Conservation (phyloP, 1,140 invertebrate genomes). For the Drosophila equinoxialis region DNA sequence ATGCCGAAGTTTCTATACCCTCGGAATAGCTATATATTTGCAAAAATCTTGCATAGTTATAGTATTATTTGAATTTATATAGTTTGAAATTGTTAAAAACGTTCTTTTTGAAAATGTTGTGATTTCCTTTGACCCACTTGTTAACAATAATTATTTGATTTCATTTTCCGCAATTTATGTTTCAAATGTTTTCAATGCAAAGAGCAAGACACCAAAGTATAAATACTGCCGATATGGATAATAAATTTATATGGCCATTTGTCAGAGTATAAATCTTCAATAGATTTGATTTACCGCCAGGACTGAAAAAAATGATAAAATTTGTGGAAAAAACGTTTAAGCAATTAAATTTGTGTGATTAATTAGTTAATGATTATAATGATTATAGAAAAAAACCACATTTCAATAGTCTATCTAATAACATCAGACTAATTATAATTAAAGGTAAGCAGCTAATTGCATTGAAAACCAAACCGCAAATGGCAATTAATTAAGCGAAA, state of each 20-base stretch:
- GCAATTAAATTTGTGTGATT: conserved; percentile 25
- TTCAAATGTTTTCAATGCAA: no score
- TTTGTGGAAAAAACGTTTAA: conserved; percentile 7
- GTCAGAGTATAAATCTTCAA: not conserved
- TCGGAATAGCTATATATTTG: no score
- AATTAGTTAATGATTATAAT: conserved; percentile 65
- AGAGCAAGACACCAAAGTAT: no score
- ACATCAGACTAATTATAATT: conserved; percentile 73
- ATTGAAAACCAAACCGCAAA: conserved; percentile 57
- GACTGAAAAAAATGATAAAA: not conserved
- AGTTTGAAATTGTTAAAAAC: no score
- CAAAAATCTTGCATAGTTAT: no score
- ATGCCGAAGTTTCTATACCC: no score
- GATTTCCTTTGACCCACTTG: no score
- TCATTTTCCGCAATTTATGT: no score
- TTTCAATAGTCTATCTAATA: conserved; percentile 50
- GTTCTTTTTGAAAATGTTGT: no score
- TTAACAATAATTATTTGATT: no score
- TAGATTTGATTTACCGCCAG: not conserved
- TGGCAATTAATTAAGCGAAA: conserved; percentile 68
- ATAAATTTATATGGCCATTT: not conserved
- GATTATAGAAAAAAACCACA: conserved; percentile 37
- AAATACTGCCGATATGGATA: no score
- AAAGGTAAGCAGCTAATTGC: conserved; percentile 65
- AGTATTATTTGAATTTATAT: no score